Evolutionary conservation across 2,888 invertebrate genomes (phyloP).

Genomic region (Tetragnatha montana): DNA sequence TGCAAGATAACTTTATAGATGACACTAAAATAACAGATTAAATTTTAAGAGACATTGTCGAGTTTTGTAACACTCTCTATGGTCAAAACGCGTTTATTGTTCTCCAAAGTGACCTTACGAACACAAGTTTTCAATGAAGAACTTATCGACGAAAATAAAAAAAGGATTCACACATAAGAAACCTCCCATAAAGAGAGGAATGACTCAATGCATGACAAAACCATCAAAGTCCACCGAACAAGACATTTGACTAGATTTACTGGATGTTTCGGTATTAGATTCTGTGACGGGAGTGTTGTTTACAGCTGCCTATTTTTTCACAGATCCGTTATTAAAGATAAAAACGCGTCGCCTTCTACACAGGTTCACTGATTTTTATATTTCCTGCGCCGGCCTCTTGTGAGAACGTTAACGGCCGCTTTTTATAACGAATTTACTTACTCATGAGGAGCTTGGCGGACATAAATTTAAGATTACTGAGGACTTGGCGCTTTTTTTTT

Average conservation of each 20-base stretch:
- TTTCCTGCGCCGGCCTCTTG: slow-evolving; percentile 42
- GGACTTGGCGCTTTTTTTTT: slow-evolving; percentile 4
- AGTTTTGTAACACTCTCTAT: background rate
- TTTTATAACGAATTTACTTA: slow-evolving; percentile 29
- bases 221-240: slow-evolving; percentile 50
- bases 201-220: slow-evolving; percentile 17
- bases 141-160: background rate
- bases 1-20: too few relatives aligned
- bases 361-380: slow-evolving; percentile 55
- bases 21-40: background rate
- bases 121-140: slow-evolving; percentile 1
- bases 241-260: slow-evolving; percentile 60
- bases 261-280: slow-evolving; percentile 45
- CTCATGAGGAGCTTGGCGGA: slow-evolving; percentile 8
- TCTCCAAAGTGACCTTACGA: slow-evolving; percentile 3
- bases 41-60: background rate
- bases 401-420: slow-evolving; percentile 5
- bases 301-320: slow-evolving; percentile 54
- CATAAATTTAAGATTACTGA: slow-evolving; percentile 44
- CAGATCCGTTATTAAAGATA: slow-evolving; percentile 52
- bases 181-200: slow-evolving; percentile 28
- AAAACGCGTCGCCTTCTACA: slow-evolving; percentile 34
- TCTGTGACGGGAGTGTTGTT: slow-evolving; percentile 54
- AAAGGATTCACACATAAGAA: background rate
- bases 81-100: slow-evolving; percentile 14